Percentiles rank a stretch among this genome's conserved stretches.
phyloP scores from a whole-genome alignment of 2,797 vertebrate species.

The Etheostoma nigrum region DNA sequence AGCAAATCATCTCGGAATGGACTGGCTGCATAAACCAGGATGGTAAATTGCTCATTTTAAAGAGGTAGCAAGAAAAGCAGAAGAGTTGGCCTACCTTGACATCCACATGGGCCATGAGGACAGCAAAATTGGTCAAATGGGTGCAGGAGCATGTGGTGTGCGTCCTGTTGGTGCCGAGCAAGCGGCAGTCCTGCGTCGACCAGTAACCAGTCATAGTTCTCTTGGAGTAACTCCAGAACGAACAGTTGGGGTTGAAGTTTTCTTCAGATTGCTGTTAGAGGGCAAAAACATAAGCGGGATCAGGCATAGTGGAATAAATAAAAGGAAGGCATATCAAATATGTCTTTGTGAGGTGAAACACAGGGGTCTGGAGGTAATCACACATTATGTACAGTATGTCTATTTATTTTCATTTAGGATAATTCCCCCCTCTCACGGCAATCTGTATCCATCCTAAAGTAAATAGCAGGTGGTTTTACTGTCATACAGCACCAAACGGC shows the following conservation, averaged over 20 bases:
- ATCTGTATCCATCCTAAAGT: constrained; percentile 35
- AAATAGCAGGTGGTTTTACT: constrained; percentile 56
- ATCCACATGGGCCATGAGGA: constrained; percentile 97
- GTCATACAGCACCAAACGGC: constrained; percentile 46
- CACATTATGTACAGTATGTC: not conserved
- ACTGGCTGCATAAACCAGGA: not conserved
- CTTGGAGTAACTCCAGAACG: constrained; percentile 98
- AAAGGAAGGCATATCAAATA: not conserved
- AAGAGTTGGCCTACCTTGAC: constrained; percentile 89
- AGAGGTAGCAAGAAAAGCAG: not conserved
- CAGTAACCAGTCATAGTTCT: constrained; percentile 95
- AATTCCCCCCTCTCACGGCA: not conserved
- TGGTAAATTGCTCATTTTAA: constrained; percentile 22
- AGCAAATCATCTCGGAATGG: not conserved
- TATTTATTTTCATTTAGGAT: not conserved
- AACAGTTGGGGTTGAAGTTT: constrained; percentile 99
- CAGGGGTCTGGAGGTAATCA: constrained; percentile 21
- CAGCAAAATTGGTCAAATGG: constrained; percentile 97
- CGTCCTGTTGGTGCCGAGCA: constrained; percentile 93
- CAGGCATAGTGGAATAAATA: constrained; percentile 1
- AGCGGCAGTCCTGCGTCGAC: constrained; percentile 97
- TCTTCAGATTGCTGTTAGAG: constrained; percentile 92
- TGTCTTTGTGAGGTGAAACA: not conserved
- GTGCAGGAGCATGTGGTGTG: constrained; percentile 98
- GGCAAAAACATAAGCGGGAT: constrained; percentile 1